phyloP scores from a whole-genome alignment of 2,113 vertebrate genomes.

The Protomyctophum bolini region DNA sequence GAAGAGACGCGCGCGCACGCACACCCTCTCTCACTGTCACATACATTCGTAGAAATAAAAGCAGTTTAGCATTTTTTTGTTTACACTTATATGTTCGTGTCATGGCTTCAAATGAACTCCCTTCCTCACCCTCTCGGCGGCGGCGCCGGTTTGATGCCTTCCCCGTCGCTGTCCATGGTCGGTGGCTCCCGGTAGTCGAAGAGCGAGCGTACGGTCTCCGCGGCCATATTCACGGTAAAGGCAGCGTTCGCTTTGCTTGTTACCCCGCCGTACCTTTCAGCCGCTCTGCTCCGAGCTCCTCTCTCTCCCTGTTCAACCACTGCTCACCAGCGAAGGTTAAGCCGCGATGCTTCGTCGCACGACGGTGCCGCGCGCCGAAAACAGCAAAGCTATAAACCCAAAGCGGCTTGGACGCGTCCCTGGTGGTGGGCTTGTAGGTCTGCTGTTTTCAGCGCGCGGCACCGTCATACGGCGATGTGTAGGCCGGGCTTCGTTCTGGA shows the following conservation, averaged over 20 bases:
- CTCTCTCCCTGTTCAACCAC: constrained; percentile 45
- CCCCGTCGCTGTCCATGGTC: constrained; percentile 74
- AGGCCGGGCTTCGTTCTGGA: constrained; percentile 32
- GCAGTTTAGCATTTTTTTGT: constrained; percentile 5
- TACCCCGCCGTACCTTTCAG: constrained; percentile 25
- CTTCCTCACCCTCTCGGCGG: constrained; percentile 75
- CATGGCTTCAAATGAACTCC: constrained; percentile 18
- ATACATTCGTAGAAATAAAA: constrained; percentile 24
- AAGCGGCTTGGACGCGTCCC: no score
- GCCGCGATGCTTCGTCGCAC: no score
- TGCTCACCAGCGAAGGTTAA: constrained; percentile 73
- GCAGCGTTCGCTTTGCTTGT: constrained; percentile 43
- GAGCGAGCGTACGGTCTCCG: constrained; percentile 76
- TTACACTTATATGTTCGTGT: not conserved
- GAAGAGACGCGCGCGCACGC: constrained; percentile 39
- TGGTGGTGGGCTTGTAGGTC: no score
- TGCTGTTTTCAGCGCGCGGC: no score
- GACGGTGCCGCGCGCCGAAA: no score
- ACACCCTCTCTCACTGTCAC: constrained; percentile 64
- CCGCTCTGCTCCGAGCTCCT: constrained; percentile 34
- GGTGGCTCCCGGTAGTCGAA: constrained; percentile 78
- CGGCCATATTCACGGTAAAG: constrained; percentile 66
- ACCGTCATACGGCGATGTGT: no score
- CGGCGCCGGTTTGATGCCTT: constrained; percentile 65
- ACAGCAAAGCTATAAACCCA: no score